Conservation (phyloP, 2,113 vertebrate species). For the Lagopus leucura region DNA sequence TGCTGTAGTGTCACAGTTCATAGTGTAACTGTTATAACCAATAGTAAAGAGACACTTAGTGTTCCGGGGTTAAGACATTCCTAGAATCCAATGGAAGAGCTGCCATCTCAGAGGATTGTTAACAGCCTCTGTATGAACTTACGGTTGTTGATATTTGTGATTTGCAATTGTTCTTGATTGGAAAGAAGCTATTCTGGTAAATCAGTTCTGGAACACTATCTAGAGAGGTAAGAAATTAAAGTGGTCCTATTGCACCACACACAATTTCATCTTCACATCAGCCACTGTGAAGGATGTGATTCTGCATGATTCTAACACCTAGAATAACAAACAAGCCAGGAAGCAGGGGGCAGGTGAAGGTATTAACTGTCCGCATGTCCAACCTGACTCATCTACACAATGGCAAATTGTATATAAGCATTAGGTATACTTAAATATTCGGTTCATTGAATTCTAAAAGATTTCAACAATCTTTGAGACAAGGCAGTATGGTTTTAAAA, state of each 20-base stretch:
- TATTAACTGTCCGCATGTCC: neutral
- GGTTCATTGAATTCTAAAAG: neutral
- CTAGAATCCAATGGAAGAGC: neutral
- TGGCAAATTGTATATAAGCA: neutral
- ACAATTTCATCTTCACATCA: neutral
- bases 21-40: neutral
- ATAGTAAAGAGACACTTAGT: neutral
- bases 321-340: neutral
- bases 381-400: neutral
- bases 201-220: neutral
- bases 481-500: neutral
- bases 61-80: neutral
- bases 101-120: neutral
- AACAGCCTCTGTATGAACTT: fast-evolving
- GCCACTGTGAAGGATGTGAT: neutral
- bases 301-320: neutral
- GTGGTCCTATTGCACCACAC: neutral
- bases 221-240: neutral
- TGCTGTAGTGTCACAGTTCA: neutral
- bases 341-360: neutral
- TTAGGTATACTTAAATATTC: neutral
- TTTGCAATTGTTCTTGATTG: fast-evolving
- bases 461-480: neutral
- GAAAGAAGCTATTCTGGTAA: neutral
- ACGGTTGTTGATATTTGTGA: neutral